A percentile compares a stretch with the other conserved stretches of the same genome.
These are phyloP conservation scores for Pholis gunnellus DNA, from an alignment of 2,113 vertebrate species.

Conservation along the genomic window DNA sequence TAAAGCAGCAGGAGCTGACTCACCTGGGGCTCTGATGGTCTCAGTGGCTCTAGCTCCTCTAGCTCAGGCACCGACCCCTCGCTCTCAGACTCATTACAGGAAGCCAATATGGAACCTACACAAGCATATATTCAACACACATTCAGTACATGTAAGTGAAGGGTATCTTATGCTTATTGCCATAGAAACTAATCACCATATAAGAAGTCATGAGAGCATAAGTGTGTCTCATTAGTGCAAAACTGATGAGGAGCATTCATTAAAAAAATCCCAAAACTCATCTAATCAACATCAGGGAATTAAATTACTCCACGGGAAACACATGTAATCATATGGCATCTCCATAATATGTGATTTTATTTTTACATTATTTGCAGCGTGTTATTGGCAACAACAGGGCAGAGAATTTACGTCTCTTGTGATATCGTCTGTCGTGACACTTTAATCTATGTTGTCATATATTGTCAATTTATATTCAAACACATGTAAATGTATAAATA, in stretches of 20 bases:
- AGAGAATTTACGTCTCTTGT: neutral
- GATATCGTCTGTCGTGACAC: neutral
- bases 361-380: neutral
- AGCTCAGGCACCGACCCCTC: constrained; percentile 91
- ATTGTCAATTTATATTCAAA: neutral
- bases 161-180: neutral
- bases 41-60: constrained; percentile 87
- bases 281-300: constrained; percentile 21
- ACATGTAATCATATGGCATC: neutral
- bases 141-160: constrained; percentile 5
- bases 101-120: constrained; percentile 79
- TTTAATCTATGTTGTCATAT: neutral
- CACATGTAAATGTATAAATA: constrained; percentile 10
- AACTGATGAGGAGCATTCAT: constrained; percentile 21
- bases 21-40: constrained; percentile 86
- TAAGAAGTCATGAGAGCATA: constrained; percentile 6
- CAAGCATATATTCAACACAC: constrained; percentile 14
- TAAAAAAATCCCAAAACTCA: constrained; percentile 10
- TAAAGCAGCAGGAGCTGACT: constrained; percentile 17
- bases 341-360: neutral
- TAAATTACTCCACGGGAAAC: constrained; percentile 32
- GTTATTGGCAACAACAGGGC: neutral
- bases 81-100: constrained; percentile 91
- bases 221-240: constrained; percentile 17
- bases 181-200: constrained; percentile 25